Evolutionary conservation across 1,140 invertebrate genomes (phyloP).

Genomic region (Sarcophaga peregrina): DNA sequence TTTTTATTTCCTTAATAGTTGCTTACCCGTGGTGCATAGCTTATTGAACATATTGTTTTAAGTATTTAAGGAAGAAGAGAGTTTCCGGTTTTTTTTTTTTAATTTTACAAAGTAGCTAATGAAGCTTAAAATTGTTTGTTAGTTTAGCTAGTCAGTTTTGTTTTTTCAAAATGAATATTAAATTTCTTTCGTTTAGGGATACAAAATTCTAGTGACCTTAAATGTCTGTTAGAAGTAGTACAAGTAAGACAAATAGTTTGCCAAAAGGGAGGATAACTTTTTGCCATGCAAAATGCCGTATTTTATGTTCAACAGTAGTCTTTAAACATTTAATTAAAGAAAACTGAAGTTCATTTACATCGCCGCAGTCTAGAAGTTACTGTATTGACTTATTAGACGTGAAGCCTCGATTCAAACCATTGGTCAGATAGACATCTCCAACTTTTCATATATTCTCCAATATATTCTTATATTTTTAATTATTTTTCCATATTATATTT

Average conservation of each 20-base stretch:
- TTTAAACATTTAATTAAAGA: too few relatives aligned
- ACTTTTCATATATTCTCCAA: too few relatives aligned
- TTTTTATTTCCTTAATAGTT: neutral
- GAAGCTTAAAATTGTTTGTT: neutral
- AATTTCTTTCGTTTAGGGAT: neutral
- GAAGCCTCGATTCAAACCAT: too few relatives aligned
- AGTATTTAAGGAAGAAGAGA: neutral
- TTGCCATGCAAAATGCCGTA: too few relatives aligned
- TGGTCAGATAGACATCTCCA: too few relatives aligned
- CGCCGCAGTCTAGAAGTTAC: too few relatives aligned
- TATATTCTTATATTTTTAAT: too few relatives aligned
- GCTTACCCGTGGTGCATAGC: neutral
- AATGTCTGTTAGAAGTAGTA: neutral
- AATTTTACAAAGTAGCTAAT: neutral
- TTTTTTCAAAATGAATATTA: neutral
- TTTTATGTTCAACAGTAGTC: too few relatives aligned
- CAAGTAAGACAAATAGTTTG: too few relatives aligned
- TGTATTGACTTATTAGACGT: too few relatives aligned
- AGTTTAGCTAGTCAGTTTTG: neutral
- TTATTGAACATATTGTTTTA: neutral
- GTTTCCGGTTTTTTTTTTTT: neutral
- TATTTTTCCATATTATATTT: too few relatives aligned
- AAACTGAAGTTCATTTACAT: too few relatives aligned
- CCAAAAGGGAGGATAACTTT: neutral
- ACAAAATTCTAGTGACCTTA: slow-evolving; percentile 4